A percentile compares a stretch with the other conserved stretches of the same genome.
Evolutionary conservation across 1,140 invertebrate species (phyloP).

Genomic region (Diorhabda sublineata): DNA sequence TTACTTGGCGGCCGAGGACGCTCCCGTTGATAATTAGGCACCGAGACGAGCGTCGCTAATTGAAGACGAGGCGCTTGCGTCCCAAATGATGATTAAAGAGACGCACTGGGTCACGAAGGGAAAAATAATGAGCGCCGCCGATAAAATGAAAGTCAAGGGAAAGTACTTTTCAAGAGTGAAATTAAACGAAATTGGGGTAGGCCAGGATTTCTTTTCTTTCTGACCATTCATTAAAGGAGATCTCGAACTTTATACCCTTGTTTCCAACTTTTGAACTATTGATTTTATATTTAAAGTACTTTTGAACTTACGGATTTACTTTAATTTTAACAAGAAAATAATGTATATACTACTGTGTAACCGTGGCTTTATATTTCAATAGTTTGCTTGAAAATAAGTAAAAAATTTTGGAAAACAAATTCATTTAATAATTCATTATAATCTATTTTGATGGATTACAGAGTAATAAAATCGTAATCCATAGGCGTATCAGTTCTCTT

Average conservation of each 20-base stretch:
- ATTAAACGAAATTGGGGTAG: constrained; percentile 42
- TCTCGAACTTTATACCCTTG: background rate
- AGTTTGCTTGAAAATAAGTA: too few relatives aligned
- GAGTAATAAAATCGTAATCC: too few relatives aligned
- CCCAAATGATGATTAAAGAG: constrained; percentile 41
- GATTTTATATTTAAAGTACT: constrained; percentile 5
- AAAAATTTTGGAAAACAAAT: too few relatives aligned
- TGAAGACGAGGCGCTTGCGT: constrained; percentile 39
- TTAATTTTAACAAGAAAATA: too few relatives aligned
- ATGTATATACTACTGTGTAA: too few relatives aligned
- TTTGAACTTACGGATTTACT: background rate
- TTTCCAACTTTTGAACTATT: background rate
- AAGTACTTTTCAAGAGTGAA: constrained; percentile 46
- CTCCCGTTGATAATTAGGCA: constrained; percentile 43
- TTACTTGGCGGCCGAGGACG: constrained; percentile 23
- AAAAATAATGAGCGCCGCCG: constrained; percentile 40
- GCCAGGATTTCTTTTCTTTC: constrained; percentile 29
- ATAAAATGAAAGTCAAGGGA: constrained; percentile 41
- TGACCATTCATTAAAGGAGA: constrained; percentile 29
- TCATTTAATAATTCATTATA: too few relatives aligned
- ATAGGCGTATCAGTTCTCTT: too few relatives aligned
- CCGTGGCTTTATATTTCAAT: too few relatives aligned
- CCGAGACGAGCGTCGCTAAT: constrained; percentile 39
- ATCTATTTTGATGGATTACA: too few relatives aligned
- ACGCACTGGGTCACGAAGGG: constrained; percentile 44